A percentile compares a stretch with the other conserved stretches of the same genome.
Conservation (phyloP, 2,797 vertebrate species). For the Helostoma temminkii region DNA sequence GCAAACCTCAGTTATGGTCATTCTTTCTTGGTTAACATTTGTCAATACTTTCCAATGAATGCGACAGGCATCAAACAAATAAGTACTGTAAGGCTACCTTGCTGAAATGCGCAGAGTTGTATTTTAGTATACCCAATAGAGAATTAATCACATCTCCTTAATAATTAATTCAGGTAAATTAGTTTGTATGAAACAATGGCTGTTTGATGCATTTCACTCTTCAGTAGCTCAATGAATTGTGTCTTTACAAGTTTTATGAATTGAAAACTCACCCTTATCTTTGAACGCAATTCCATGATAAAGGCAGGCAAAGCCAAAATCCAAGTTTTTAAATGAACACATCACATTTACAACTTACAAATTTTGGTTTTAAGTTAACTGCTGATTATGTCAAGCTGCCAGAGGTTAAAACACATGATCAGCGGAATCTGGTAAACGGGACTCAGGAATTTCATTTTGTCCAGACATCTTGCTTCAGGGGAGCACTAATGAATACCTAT, state of each 20-base stretch:
- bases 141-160: too few species aligned
- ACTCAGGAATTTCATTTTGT: not conserved
- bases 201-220: too few species aligned
- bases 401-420: constrained; percentile 8
- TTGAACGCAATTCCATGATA: not conserved
- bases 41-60: not conserved
- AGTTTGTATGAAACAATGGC: too few species aligned
- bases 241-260: not conserved
- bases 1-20: not conserved
- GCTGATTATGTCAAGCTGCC: not conserved
- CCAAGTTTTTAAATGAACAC: not conserved
- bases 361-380: constrained; percentile 13
- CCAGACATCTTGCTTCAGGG: constrained; percentile 1
- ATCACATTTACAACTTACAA: constrained; percentile 7
- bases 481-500: not conserved
- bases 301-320: constrained; percentile 2
- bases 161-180: too few species aligned
- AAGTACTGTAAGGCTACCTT: not conserved
- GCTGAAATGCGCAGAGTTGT: not conserved
- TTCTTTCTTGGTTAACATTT: constrained; percentile 20
- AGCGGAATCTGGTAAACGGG: not conserved
- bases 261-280: not conserved
- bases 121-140: too few species aligned
- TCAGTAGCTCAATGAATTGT: too few species aligned
- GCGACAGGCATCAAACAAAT: not conserved